Percentiles rank a stretch among this genome's conserved stretches.
These are phyloP conservation scores for Acanthopleura granulata DNA, from an alignment of 2,888 invertebrate species.

Conservation along the genomic window DNA sequence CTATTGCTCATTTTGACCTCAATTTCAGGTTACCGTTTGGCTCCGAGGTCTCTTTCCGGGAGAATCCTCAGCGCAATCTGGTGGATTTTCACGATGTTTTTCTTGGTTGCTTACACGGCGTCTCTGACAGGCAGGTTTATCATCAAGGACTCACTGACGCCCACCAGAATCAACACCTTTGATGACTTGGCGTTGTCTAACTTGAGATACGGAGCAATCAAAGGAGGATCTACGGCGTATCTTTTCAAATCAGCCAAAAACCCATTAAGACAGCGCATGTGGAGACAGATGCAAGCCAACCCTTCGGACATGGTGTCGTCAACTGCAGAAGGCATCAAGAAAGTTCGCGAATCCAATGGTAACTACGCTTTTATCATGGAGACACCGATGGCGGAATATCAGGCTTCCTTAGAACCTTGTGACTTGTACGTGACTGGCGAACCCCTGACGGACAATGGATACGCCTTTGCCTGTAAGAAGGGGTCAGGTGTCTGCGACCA, in stretches of 20 bases:
- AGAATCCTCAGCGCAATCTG: conserved; percentile 36
- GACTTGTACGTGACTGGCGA: conserved; percentile 37
- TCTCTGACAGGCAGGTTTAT: conserved; percentile 27
- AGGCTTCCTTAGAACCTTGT: conserved; percentile 31
- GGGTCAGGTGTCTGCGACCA: conserved; percentile 29
- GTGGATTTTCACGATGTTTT: conserved; percentile 44
- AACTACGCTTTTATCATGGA: conserved; percentile 36
- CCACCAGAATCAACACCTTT: background rate
- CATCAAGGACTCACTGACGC: background rate
- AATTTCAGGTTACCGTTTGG: conserved; percentile 32
- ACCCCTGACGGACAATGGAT: conserved; percentile 27
- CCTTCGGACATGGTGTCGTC: conserved; percentile 13
- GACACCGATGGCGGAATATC: conserved; percentile 30
- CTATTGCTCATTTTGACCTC: too few species aligned
- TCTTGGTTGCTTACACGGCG: conserved; percentile 35
- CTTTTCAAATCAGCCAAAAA: background rate
- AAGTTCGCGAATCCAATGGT: conserved; percentile 31
- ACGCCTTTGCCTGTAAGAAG: conserved; percentile 36
- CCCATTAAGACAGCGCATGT: conserved; percentile 1
- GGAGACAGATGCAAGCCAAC: conserved; percentile 14
- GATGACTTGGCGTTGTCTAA: conserved; percentile 1
- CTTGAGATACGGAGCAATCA: background rate
- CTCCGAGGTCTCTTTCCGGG: conserved; percentile 40
- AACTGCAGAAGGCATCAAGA: conserved; percentile 26
- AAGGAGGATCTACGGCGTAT: background rate